Base-by-base conservation (phyloP, 1,140 invertebrate species). In the Drosophila albomicans region DNA sequence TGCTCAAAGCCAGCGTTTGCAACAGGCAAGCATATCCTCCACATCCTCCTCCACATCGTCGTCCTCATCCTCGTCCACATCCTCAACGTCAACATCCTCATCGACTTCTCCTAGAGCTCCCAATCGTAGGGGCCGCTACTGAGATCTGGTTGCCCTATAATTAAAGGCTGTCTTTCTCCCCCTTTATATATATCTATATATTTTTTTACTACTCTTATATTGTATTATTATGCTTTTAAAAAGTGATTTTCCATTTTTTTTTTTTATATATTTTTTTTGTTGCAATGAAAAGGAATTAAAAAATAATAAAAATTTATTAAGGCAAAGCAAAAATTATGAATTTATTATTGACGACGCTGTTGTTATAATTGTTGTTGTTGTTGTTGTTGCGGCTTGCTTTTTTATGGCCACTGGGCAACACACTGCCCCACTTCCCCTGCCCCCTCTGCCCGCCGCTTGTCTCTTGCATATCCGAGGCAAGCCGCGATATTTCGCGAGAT, bases 301-400 rank as follows among this genome's bases (percentile, higher is more conserved):
- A 88, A 89, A 88, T 80, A 89, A 89, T 88, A 88, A 88, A 88
- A 84, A 88, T 89, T 72, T 89, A 88, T 88, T 84, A 84, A 88
- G 85, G 80, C 80, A 84, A 88, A 84, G 77, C 69, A 46, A 81
- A 81, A 81, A 89, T 89, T 88, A 89, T 88, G 85, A 89, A 88
- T 89, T 88, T 89, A 88, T 88, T 88, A 75, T 88, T 80, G 41
- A 84, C 64, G 77, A 79, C 73, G 65, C 41, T 62, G 67, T 38
- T 61, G 30, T 38, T 69, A 46, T 28, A 8, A 48, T 45, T 25
- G 13, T 71, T 48, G 49, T n/a, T 38, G 56, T 64, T 75, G 63
- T 41, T 43, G 48, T 41, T 74, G 59, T 61, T 72, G 51, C 35
- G 32, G 28, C 10, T 35, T 62, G 45, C 10, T 46, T 63, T 85